These are phyloP conservation scores for Hemistola chrysoprasaria DNA, from an alignment of 2,888 invertebrate species.

Conservation along the genomic window DNA sequence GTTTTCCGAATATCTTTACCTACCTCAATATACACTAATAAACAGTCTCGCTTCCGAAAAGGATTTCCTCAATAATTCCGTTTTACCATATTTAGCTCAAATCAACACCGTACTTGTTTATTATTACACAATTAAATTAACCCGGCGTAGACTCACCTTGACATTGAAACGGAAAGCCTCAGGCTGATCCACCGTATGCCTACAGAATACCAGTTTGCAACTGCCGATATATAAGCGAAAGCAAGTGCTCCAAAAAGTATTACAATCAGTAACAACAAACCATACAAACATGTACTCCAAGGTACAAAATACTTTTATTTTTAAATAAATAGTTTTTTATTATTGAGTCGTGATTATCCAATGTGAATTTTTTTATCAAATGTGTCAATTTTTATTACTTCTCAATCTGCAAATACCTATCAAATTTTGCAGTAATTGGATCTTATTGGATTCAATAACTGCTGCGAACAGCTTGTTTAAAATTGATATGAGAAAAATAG, in stretches of 20 bases:
- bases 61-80: constrained; percentile 37
- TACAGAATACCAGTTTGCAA: constrained; percentile 55
- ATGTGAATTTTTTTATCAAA: too few relatives aligned
- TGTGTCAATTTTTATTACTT: too few relatives aligned
- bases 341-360: too few relatives aligned
- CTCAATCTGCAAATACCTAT: too few relatives aligned
- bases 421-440: too few relatives aligned
- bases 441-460: too few relatives aligned
- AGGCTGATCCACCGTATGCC: constrained; percentile 19
- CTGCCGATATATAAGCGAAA: constrained; percentile 70
- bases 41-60: constrained; percentile 34
- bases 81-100: constrained; percentile 18
- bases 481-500: too few relatives aligned
- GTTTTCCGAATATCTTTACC: too few relatives aligned
- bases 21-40: constrained; percentile 5
- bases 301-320: constrained; percentile 47
- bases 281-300: constrained; percentile 74
- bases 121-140: constrained; percentile 47
- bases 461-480: too few relatives aligned
- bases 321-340: too few relatives aligned
- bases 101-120: constrained; percentile 25
- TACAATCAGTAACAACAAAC: constrained; percentile 59
- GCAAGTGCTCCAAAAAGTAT: constrained; percentile 63
- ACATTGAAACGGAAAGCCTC: constrained; percentile 57
- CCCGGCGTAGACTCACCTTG: constrained; percentile 53